Evolutionary conservation across 92 coral and sea anemone species (phyloP).

Genomic region (Porites rus): DNA sequence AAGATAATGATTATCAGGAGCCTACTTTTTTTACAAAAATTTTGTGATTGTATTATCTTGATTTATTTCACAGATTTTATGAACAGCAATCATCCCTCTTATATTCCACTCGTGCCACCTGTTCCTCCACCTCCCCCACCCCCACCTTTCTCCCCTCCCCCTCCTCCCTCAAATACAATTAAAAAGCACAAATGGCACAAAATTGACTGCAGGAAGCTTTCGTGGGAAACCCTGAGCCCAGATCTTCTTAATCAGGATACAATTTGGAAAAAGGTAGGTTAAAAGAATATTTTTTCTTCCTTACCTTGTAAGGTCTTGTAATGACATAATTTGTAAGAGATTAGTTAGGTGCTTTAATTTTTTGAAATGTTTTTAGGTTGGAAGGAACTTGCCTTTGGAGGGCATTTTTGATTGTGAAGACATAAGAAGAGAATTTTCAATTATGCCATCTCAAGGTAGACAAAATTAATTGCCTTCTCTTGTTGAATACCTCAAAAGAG

Average conservation of each 20-base stretch:
- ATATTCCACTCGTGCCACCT: constrained; percentile 3
- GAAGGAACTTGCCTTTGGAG: constrained; percentile 18
- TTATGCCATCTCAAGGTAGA: constrained; percentile 27
- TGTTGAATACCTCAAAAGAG: background rate
- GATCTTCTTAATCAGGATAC: constrained; percentile 55
- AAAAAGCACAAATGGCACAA: constrained; percentile 26
- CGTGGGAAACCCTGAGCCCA: constrained; percentile 78
- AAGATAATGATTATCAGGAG: background rate
- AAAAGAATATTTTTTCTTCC: background rate
- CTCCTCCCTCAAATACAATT: constrained; percentile 62
- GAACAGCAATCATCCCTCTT: constrained; percentile 2
- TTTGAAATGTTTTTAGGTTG: constrained; percentile 8
- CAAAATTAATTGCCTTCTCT: background rate
- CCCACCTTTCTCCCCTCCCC: constrained; percentile 73
- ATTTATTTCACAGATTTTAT: constrained; percentile 7
- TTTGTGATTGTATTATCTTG: background rate
- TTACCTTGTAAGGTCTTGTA: background rate
- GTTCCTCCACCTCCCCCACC: constrained; percentile 69
- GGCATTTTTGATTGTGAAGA: constrained; percentile 39
- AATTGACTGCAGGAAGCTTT: constrained; percentile 71
- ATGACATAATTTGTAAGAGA: no score
- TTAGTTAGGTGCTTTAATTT: no score
- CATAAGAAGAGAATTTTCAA: constrained; percentile 31
- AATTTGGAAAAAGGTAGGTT: constrained; percentile 77
- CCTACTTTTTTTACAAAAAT: no score